Evolutionary conservation across 2,888 invertebrate species (phyloP).

Genomic region (Cabera pusaria): DNA sequence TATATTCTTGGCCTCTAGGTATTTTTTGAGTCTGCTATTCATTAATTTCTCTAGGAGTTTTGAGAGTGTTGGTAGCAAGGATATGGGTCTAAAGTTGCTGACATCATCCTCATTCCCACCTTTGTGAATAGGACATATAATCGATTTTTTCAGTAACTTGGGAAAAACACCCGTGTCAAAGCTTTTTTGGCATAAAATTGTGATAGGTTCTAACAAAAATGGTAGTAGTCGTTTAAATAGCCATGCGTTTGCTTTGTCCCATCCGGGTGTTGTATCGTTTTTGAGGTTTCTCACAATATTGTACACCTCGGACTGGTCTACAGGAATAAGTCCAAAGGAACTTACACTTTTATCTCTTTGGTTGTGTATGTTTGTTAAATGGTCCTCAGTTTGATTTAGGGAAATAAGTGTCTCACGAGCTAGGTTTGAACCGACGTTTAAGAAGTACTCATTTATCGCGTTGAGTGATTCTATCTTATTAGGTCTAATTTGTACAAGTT

Average conservation of each 20-base stretch:
- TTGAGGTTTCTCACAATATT: background rate
- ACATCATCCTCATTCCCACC: background rate
- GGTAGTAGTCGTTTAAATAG: background rate
- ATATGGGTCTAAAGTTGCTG: background rate
- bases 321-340: background rate
- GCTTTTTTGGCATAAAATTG: background rate
- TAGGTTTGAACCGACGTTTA: conserved; percentile 1
- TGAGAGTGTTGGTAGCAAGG: background rate
- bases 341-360: background rate
- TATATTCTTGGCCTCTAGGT: background rate
- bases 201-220: background rate
- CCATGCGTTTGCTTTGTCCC: background rate
- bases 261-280: background rate
- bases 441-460: conserved; percentile 2
- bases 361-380: background rate
- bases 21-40: background rate
- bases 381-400: background rate
- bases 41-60: background rate
- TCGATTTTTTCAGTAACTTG: background rate
- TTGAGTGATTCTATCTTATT: background rate
- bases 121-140: conserved; percentile 1
- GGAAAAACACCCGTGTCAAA: background rate
- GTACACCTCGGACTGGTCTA: conserved; percentile 1
- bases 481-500: background rate
- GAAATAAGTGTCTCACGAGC: background rate